Evolutionary conservation across 2,113 vertebrate species (phyloP), one percentile per base, ranked within the genome.

Genomic region (Pluvianellus socialis): DNA sequence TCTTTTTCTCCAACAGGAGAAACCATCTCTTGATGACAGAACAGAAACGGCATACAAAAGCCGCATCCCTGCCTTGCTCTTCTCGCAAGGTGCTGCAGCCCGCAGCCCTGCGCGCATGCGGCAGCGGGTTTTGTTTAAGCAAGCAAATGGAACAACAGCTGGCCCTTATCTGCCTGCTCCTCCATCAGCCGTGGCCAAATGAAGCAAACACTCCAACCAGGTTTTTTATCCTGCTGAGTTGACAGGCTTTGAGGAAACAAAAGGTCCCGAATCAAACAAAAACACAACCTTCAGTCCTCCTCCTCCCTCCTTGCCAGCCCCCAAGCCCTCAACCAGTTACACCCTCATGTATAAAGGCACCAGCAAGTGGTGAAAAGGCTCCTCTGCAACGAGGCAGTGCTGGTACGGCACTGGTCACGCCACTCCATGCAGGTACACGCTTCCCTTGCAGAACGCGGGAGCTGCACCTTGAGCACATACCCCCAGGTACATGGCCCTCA

Each of bases 111-210:
- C 5, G 4, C 2, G 3, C 19, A 42, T 23, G 10, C 72, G 58
- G 40, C 7, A 6, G 52, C 0, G 1, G 40, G 70, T 84, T 38
- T 85, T 88, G 84, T 71, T 85, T 89, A 84, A 94, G 86, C 87
- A 40, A 65, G 71, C 82, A 93, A 80, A 80, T 42, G 58, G 86
- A 81, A 89, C 45, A 97, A 81, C 94, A 86, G 96, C 53, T 38
- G 77, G 93, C 82, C 71, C 89, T 92, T 85, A 94, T 96, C 96
- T 95, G 81, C 84, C 85, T 86, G 80, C 38, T 95, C 88, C 79
- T 86, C 66, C 21, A 7, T 79, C 79, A 79, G 38, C 87, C 42
- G 40, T 12, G 20, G 82, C 76, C 79, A 94, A 96, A 72, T 45
- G 79, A 97, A 93, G 81, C 53, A 61, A 91, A 71, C 62, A 56